phyloP scores from a whole-genome alignment of 2,797 vertebrate genomes.

The Pangasius djambal region DNA sequence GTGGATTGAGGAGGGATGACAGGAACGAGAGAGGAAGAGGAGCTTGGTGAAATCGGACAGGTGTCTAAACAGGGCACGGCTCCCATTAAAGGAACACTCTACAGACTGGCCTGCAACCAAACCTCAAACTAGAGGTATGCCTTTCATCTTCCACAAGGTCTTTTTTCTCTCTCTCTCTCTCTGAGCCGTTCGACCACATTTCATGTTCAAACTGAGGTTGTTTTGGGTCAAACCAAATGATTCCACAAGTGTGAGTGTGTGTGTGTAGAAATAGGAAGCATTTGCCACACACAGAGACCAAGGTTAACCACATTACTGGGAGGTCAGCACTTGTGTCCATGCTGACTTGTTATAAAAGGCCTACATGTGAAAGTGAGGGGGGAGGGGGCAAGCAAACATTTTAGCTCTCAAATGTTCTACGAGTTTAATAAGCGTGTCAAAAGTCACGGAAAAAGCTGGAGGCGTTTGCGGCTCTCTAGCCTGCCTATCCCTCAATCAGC shows the following conservation, averaged over 20 bases:
- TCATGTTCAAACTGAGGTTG: conserved; percentile 31
- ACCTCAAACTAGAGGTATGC: conserved; percentile 33
- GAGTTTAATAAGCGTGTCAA: conserved; percentile 19
- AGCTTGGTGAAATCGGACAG: conserved; percentile 7
- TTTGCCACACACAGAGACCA: conserved; percentile 15
- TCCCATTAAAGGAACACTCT: conserved; percentile 26
- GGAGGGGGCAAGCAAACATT: neutral
- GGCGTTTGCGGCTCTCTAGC: neutral
- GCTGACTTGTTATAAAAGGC: conserved; percentile 26
- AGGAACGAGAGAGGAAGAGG: conserved; percentile 3
- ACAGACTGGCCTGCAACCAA: conserved; percentile 12
- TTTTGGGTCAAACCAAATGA: conserved; percentile 33
- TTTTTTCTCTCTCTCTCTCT: neutral
- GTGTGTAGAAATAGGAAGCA: conserved; percentile 1
- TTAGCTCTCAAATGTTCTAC: neutral
- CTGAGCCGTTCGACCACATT: conserved; percentile 17
- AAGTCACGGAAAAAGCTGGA: conserved; percentile 8
- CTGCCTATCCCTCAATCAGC: neutral
- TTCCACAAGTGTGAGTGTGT: neutral
- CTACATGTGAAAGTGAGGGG: neutral
- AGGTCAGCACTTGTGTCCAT: conserved; percentile 32
- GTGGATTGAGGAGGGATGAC: neutral
- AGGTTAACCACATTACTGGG: conserved; percentile 46
- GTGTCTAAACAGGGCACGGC: conserved; percentile 36
- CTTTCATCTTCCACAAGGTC: conserved; percentile 36